Evolutionary conservation across 2,888 invertebrate species (phyloP).

Genomic region (Leptopilina syphax): DNA sequence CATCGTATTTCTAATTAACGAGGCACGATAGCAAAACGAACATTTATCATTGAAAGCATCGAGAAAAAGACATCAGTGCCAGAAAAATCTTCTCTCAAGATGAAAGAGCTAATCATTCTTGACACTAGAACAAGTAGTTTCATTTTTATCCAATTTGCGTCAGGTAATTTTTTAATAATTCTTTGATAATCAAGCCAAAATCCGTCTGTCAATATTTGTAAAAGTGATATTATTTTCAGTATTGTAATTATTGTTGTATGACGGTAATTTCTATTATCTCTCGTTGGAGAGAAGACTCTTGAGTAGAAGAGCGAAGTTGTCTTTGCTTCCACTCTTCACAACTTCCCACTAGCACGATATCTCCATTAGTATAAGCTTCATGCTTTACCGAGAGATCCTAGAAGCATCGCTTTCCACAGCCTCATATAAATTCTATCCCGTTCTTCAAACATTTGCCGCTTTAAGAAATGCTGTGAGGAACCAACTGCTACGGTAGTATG

Average conservation of each 20-base stretch:
- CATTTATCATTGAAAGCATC: background rate
- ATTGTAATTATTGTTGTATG: too few species aligned
- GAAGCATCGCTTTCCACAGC: constrained; percentile 46
- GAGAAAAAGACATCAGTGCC: background rate
- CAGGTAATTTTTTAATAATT: too few species aligned
- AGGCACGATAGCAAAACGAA: constrained; percentile 23
- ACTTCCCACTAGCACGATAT: constrained; percentile 29
- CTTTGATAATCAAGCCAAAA: too few species aligned
- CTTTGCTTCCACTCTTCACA: constrained; percentile 10
- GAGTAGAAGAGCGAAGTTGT: constrained; percentile 5
- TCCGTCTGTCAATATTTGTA: too few species aligned
- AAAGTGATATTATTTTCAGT: too few species aligned
- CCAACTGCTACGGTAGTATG: constrained; percentile 43
- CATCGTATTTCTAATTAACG: constrained; percentile 57
- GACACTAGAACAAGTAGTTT: background rate
- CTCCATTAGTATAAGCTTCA: constrained; percentile 37
- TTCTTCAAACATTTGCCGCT: constrained; percentile 58
- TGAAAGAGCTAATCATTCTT: background rate
- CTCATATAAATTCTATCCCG: constrained; percentile 66
- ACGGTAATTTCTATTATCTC: background rate
- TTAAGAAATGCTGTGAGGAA: constrained; percentile 57
- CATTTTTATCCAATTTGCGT: too few species aligned
- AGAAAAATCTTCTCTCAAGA: background rate
- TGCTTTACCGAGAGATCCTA: constrained; percentile 30
- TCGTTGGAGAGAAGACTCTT: background rate